Evolutionary conservation across 2,888 invertebrate genomes (phyloP), one percentile per base, ranked within the genome.

Genomic region (Cryptus viduatorius): DNA sequence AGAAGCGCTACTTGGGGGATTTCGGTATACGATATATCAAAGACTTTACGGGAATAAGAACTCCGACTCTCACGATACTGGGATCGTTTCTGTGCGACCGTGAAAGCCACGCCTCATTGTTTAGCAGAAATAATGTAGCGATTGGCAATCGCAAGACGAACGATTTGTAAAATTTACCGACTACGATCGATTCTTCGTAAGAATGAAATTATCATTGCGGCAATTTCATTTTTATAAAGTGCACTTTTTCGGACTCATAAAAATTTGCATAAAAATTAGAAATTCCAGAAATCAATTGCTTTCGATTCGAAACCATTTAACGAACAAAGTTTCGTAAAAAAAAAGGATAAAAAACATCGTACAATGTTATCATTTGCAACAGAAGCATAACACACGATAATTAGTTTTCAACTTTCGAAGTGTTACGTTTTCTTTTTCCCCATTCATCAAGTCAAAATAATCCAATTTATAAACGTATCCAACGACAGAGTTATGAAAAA

Each of bases 1-100:
- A 75, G 53, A 73, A 46, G 68, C 42, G 24, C 16, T 3, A 14
- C 37, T n/a, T n/a, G 48, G n/a, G n/a, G 48, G 12, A 7, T 48
- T 48, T 48, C 14, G 12, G 48, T 48, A 48, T 12, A 12, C 46
- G 37, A 37, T 37, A 46, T 46, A 46, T 7, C 12, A 48, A 48
- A 48, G 48, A 48, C 12, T 48, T 48, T 12, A 48, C 12, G n/a
- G 48, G n/a, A 48, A n/a, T 48, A 0, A 12, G 0, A 0, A 48
- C 48, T 12, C 48, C 1, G 48, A 7, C n/a, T 48, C 48, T 48
- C 48, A 48, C 48, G 48, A 24, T 24, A 24, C 24, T 24, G 24
- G 24, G 3, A 37, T 37, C n/a, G 48, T 12, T 48, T 14, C 48
- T 12, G n/a, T 14, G 10, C 3, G 12, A 7, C 12, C 4, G 48